A percentile compares a stretch with the other conserved stretches of the same genome.
phyloP scores from a whole-genome alignment of 2,888 invertebrate species.

The Peribatodes rhomboidaria region DNA sequence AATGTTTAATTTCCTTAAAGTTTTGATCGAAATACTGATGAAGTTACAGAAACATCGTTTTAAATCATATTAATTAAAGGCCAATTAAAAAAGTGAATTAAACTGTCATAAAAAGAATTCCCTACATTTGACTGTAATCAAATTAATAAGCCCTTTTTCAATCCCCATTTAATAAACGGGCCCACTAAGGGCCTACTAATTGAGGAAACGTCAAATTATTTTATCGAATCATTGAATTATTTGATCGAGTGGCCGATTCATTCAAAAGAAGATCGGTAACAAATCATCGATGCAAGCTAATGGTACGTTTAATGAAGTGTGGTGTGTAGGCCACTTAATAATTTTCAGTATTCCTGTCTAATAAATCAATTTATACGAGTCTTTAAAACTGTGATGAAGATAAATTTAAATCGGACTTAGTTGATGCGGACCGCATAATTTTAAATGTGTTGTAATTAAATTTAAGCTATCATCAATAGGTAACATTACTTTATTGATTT shows the following conservation, averaged over 20 bases:
- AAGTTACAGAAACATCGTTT: background rate
- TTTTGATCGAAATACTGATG: background rate
- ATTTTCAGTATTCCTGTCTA: conserved; percentile 27
- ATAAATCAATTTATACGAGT: conserved; percentile 29
- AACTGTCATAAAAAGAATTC: conserved; percentile 24
- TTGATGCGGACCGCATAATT: background rate
- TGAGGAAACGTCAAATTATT: conserved; percentile 42
- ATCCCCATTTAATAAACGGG: conserved; percentile 27
- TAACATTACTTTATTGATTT: background rate
- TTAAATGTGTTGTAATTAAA: background rate
- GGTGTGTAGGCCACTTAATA: conserved; percentile 32
- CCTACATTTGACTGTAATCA: conserved; percentile 18
- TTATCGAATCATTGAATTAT: conserved; percentile 26
- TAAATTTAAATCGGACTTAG: conserved; percentile 9
- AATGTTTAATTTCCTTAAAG: too few relatives aligned
- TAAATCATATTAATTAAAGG: conserved; percentile 14
- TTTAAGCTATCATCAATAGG: too few relatives aligned
- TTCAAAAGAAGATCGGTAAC: conserved; percentile 43
- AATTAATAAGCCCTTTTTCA: conserved; percentile 23
- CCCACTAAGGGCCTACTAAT: conserved; percentile 28
- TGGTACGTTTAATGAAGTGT: conserved; percentile 36
- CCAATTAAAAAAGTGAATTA: conserved; percentile 12
- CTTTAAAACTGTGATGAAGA: conserved; percentile 4
- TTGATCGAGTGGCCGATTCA: conserved; percentile 12
- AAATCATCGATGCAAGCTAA: conserved; percentile 44